A percentile compares a stretch with the other conserved stretches of the same genome.
Evolutionary conservation across 2,797 vertebrate genomes (phyloP).

Genomic region (Nothura maculosa): DNA sequence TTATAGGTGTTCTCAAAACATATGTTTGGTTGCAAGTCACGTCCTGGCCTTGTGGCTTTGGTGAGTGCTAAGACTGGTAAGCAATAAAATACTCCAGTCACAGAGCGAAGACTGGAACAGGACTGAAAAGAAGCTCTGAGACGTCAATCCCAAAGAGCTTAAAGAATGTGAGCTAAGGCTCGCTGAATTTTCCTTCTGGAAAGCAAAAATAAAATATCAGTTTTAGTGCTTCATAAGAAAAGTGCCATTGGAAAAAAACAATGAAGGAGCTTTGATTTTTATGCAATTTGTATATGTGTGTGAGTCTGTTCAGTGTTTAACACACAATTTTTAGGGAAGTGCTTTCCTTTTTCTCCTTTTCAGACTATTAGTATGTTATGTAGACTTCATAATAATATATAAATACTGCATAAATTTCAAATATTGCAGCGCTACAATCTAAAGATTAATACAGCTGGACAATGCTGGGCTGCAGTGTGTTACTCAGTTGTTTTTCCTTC

Average conservation of each 20-base stretch:
- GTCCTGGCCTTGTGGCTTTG: background rate
- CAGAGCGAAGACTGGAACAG: background rate
- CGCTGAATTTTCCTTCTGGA: background rate
- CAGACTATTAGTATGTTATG: background rate
- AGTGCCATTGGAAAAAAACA: background rate
- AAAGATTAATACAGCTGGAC: background rate
- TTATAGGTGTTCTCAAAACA: background rate
- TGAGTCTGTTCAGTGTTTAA: background rate
- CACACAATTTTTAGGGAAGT: accelerated
- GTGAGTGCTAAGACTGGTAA: background rate
- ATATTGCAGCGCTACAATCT: background rate
- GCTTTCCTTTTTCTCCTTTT: background rate
- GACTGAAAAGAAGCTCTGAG: background rate
- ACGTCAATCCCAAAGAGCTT: background rate
- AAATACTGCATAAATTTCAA: background rate
- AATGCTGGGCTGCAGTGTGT: background rate
- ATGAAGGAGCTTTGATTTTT: background rate
- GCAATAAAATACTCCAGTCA: background rate
- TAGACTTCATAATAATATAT: background rate
- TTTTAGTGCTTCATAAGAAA: background rate
- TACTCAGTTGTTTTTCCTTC: background rate
- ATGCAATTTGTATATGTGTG: accelerated
- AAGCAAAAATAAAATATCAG: background rate
- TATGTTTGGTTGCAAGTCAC: background rate
- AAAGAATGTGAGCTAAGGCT: background rate